phyloP scores from a whole-genome alignment of 2,888 invertebrate species.

The Drosophila gaucha region DNA sequence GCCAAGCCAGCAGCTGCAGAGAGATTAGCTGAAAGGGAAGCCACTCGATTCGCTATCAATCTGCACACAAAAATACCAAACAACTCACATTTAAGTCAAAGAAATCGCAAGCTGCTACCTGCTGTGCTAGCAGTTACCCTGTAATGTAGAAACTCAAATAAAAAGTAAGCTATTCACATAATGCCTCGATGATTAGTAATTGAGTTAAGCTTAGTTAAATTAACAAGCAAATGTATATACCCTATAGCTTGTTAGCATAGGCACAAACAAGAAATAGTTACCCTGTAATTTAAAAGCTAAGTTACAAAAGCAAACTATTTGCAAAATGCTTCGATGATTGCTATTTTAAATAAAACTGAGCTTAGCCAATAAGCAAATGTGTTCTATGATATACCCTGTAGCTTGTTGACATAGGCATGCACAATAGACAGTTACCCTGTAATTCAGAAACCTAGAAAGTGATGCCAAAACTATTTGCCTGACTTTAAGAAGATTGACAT shows the following conservation, averaged over 20 bases:
- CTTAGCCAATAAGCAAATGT: no score
- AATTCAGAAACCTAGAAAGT: no score
- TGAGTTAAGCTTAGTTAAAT: not conserved
- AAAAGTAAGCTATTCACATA: not conserved
- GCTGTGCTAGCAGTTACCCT: constrained; percentile 9
- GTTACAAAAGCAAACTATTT: not conserved
- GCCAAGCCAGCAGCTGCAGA: constrained; percentile 22
- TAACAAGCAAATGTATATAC: not conserved
- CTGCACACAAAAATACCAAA: not conserved
- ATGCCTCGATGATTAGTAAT: not conserved
- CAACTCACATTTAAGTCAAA: not conserved
- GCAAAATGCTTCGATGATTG: fast-evolving
- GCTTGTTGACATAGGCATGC: no score
- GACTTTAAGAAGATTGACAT: no score
- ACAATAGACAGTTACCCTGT: no score
- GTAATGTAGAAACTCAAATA: not conserved
- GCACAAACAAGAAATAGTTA: not conserved
- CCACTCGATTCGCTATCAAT: constrained; percentile 7
- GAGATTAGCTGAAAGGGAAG: constrained; percentile 17
- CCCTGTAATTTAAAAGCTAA: not conserved
- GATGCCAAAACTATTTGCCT: no score
- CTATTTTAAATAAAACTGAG: no score
- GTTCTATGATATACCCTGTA: no score
- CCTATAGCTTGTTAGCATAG: no score
- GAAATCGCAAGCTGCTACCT: not conserved